A percentile compares a stretch with the other conserved stretches of the same genome.
Conservation (phyloP, 2,888 invertebrate species). For the Tachystola acroxantha region DNA sequence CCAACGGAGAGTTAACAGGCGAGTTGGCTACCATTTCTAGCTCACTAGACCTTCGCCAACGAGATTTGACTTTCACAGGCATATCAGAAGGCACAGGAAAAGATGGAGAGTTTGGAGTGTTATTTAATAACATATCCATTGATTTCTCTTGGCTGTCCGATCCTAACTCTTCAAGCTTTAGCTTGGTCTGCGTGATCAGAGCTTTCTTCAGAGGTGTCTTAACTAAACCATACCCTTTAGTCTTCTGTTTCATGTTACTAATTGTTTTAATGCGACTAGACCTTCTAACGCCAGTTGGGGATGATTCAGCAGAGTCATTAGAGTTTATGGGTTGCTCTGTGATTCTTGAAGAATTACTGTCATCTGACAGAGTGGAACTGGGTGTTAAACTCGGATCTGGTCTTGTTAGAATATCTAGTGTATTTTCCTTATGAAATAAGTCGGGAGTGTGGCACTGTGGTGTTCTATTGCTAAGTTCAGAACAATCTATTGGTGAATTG, state of each 20-base stretch:
- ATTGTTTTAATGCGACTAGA: slow-evolving; percentile 88
- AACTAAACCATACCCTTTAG: slow-evolving; percentile 81
- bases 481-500: slow-evolving; percentile 42
- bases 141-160: slow-evolving; percentile 72
- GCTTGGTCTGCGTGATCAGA: slow-evolving; percentile 68
- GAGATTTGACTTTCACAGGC: slow-evolving; percentile 88
- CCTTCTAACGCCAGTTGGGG: slow-evolving; percentile 80
- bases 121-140: slow-evolving; percentile 33
- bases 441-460: slow-evolving; percentile 48
- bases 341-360: slow-evolving; percentile 62
- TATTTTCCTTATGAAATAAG: slow-evolving; percentile 37
- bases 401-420: slow-evolving; percentile 35
- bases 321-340: slow-evolving; percentile 54
- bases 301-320: slow-evolving; percentile 69
- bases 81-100: slow-evolving; percentile 75
- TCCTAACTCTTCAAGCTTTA: slow-evolving; percentile 78
- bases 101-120: slow-evolving; percentile 57
- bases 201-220: slow-evolving; percentile 73
- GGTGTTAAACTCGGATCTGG: slow-evolving; percentile 69
- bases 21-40: slow-evolving; percentile 80
- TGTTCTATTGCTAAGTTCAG: slow-evolving; percentile 35
- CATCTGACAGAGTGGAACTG: slow-evolving; percentile 65
- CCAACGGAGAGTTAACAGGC: slow-evolving; percentile 56
- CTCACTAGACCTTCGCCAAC: slow-evolving; percentile 87
- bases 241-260: slow-evolving; percentile 82